Evolutionary conservation across 2,888 invertebrate species (phyloP), one percentile per base, ranked within the genome.

Genomic region (Leptarthrus brevirostris): DNA sequence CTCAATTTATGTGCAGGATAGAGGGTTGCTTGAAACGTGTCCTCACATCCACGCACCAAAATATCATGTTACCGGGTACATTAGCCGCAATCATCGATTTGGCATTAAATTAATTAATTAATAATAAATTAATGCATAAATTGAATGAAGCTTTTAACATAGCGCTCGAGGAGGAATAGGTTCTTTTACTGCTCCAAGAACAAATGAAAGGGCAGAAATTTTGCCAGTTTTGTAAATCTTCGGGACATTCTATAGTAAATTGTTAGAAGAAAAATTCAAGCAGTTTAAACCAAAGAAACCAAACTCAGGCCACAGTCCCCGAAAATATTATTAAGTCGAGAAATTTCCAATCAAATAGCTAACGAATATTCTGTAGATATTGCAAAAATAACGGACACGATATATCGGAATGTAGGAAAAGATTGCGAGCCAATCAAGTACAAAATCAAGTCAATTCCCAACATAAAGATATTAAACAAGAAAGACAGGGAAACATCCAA

Each of bases 11-110:
- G n/a, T n/a, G n/a, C n/a, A n/a, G n/a, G n/a, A n/a, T n/a, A n/a
- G n/a, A n/a, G n/a, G n/a, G n/a, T n/a, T n/a, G n/a, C n/a, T n/a
- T n/a, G n/a, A n/a, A n/a, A n/a, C n/a, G n/a, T n/a, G n/a, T n/a
- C n/a, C n/a, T n/a, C n/a, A n/a, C n/a, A n/a, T n/a, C n/a, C n/a
- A n/a, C n/a, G n/a, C n/a, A n/a, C n/a, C n/a, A n/a, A n/a, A n/a
- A n/a, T n/a, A n/a, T n/a, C n/a, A n/a, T n/a, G n/a, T n/a, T n/a
- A n/a, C n/a, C n/a, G n/a, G n/a, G n/a, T n/a, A 3, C 4, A 30
- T 5, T 30, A 30, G 72, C 72, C 8, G 58, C 72, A 26, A 72
- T 72, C 49, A 52, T 44, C n/a, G 61, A 72, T 30, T 30, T 72
- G 10, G 52, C 56, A 3, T 47, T 72, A 6, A 58, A 58, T 30